Evolutionary conservation across 2,797 vertebrate genomes (phyloP).

Genomic region (Denticeps clupeoides): DNA sequence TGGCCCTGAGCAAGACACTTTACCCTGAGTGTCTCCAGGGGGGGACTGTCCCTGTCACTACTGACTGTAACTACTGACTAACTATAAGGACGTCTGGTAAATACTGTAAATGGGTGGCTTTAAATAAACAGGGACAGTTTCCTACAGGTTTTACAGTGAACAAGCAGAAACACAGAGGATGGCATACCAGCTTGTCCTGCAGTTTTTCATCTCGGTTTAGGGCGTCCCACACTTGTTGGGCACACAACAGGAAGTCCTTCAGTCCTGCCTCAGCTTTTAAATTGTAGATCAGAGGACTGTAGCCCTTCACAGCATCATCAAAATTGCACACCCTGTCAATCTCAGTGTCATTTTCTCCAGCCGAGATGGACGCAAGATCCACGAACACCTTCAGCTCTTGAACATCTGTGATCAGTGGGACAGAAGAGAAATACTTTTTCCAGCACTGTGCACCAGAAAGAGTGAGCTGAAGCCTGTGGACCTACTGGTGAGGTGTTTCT

Average conservation of each 20-base stretch:
- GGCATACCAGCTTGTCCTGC: constrained; percentile 56
- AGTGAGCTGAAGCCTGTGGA: too few relatives aligned
- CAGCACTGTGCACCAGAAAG: too few relatives aligned
- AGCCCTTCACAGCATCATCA: constrained; percentile 56
- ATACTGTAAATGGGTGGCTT: too few relatives aligned
- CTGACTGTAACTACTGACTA: background rate
- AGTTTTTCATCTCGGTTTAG: constrained; percentile 50
- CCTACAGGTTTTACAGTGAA: too few relatives aligned
- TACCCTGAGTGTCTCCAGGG: too few relatives aligned
- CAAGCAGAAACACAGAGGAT: too few relatives aligned
- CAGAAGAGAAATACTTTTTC: background rate
- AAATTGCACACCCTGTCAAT: constrained; percentile 61
- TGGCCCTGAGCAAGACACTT: too few relatives aligned
- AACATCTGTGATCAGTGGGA: constrained; percentile 38
- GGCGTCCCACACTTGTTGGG: constrained; percentile 44
- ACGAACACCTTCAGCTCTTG: constrained; percentile 61
- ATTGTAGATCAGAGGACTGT: constrained; percentile 50
- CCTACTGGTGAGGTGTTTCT: constrained; percentile 43
- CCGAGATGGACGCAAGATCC: constrained; percentile 61
- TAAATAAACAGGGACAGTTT: too few relatives aligned
- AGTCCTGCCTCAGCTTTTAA: constrained; percentile 35
- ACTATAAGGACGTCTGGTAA: background rate
- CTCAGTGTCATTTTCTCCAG: constrained; percentile 58
- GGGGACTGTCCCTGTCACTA: too few relatives aligned
- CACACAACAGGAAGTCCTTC: constrained; percentile 36